phyloP scores from a whole-genome alignment of 1,140 invertebrate species.

The Panagrolaimus sp. region DNA sequence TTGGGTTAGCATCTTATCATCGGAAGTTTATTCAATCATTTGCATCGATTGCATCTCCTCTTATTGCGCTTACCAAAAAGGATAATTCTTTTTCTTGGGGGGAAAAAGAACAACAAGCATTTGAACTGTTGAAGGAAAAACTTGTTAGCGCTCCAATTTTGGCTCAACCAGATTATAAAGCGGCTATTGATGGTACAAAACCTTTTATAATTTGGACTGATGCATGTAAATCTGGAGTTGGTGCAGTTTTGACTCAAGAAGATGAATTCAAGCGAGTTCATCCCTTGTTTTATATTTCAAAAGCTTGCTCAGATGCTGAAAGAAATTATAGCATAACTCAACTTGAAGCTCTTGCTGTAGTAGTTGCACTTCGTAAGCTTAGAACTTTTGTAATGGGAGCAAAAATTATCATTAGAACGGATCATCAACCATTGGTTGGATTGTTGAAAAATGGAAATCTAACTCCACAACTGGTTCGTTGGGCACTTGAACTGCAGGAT shows the following conservation, averaged over 20 bases:
- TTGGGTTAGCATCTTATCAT: conserved; percentile 61
- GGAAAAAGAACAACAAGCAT: conserved; percentile 50
- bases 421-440: not conserved
- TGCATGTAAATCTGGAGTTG: conserved; percentile 9
- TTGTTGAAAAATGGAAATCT: too few relatives aligned
- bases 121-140: conserved; percentile 55
- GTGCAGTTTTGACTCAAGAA: conserved; percentile 17
- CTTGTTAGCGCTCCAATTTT: conserved; percentile 31
- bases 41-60: conserved; percentile 50
- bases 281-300: conserved; percentile 15
- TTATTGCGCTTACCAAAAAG: conserved; percentile 59
- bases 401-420: not conserved
- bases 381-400: not conserved
- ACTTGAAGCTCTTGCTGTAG: not conserved
- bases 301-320: not conserved
- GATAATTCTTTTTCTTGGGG: conserved; percentile 57
- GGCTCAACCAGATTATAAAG: conserved; percentile 18
- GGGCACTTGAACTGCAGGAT: not conserved
- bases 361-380: not conserved
- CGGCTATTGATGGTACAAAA: conserved; percentile 1
- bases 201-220: conserved; percentile 17
- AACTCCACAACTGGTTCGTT: not conserved
- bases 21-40: conserved; percentile 58
- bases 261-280: not conserved
- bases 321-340: not conserved